Conservation (phyloP, 1,140 invertebrate species). For the Metopolophium dirhodum region DNA sequence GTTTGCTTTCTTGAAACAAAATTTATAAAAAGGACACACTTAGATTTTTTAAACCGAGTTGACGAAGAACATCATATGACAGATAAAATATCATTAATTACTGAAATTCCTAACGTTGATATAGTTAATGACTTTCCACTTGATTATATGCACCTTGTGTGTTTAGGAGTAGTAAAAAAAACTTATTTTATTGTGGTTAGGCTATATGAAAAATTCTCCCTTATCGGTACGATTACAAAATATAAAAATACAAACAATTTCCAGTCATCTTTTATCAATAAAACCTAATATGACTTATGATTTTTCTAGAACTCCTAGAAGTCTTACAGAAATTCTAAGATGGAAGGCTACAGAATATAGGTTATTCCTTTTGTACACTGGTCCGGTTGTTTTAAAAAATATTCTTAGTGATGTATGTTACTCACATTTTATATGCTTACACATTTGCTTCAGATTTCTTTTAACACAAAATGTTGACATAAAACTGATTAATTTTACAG, state of each 20-base stretch:
- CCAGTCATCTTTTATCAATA: background rate
- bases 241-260: too few species aligned
- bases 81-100: too few species aligned
- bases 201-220: background rate
- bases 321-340: background rate
- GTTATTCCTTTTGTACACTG: background rate
- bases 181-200: background rate
- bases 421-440: conserved; percentile 7
- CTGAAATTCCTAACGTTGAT: too few species aligned
- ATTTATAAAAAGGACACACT: too few species aligned
- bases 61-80: too few species aligned
- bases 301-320: background rate
- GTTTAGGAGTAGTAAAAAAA: background rate
- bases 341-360: conserved; percentile 1
- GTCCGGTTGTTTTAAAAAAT: background rate
- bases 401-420: background rate
- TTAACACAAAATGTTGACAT: background rate
- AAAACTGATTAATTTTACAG: background rate
- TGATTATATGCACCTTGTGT: background rate
- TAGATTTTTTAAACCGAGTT: too few species aligned
- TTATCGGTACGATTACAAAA: background rate
- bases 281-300: background rate
- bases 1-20: background rate
- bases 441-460: background rate
- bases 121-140: too few species aligned